Conservation (phyloP, 37 sponge, comb jelly and placozoan genomes). For the Halisarca cf. caerulea region DNA sequence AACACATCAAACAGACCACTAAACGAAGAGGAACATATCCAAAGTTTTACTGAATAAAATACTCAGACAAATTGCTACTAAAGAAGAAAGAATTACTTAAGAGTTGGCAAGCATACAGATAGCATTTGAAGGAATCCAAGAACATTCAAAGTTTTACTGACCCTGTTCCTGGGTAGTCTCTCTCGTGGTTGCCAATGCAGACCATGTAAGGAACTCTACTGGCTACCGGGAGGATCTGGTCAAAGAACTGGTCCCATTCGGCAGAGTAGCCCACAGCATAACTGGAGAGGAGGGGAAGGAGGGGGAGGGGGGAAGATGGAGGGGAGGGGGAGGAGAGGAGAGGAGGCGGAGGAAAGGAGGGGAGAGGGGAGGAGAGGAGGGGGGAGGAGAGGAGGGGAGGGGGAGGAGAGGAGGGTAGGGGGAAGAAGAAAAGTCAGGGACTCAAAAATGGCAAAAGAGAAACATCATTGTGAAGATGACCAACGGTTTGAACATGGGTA, state of each 20-base stretch:
- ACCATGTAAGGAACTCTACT: conserved; percentile 68
- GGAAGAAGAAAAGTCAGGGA: not conserved
- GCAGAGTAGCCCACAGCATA: conserved; percentile 18
- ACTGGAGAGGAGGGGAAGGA: not conserved
- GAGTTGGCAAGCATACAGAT: too few species aligned
- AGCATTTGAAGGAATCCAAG: not conserved
- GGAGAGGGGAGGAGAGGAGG: not conserved
- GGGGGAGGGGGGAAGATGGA: not conserved
- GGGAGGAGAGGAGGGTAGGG: too few species aligned
- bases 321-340: conserved; percentile 4
- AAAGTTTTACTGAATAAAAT: not conserved
- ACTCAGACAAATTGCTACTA: not conserved
- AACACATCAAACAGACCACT: not conserved
- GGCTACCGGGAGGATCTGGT: conserved; percentile 53
- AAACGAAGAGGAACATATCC: not conserved
- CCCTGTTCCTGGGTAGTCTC: conserved; percentile 61
- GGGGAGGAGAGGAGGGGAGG: not conserved
- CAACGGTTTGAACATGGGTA: not conserved
- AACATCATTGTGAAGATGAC: not conserved
- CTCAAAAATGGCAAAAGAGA: too few species aligned
- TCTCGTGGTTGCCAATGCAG: conserved; percentile 79
- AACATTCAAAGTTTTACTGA: conserved; percentile 11
- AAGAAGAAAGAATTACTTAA: too few species aligned
- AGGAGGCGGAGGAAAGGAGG: too few species aligned
- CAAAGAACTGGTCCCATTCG: conserved; percentile 82